Evolutionary conservation across 2,797 vertebrate species (phyloP).

Genomic region (Pangasius djambal): DNA sequence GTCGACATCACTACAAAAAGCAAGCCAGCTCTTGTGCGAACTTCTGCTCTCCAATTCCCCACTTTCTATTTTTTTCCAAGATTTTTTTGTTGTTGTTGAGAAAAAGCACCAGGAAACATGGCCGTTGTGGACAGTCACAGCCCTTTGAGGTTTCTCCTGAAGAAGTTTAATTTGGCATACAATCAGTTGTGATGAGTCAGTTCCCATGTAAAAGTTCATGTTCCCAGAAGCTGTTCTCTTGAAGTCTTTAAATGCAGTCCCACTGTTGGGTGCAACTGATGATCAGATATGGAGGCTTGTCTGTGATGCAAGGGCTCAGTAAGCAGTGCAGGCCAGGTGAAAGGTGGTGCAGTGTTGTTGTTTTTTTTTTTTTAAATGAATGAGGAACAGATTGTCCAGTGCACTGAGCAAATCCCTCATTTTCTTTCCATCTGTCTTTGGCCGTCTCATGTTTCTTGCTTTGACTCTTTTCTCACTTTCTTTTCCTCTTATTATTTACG

Average conservation of each 20-base stretch:
- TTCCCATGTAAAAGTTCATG: conserved; percentile 36
- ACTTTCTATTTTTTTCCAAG: conserved; percentile 53
- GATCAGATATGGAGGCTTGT: conserved; percentile 35
- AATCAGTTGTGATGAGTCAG: conserved; percentile 62
- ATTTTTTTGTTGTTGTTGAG: conserved; percentile 58
- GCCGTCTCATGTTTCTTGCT: conserved; percentile 22
- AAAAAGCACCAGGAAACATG: conserved; percentile 64
- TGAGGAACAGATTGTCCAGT: conserved; percentile 59
- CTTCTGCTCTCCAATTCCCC: conserved; percentile 50
- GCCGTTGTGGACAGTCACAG: conserved; percentile 57
- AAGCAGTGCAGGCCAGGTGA: conserved; percentile 59
- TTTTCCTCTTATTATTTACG: conserved; percentile 2
- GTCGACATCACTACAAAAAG: conserved; percentile 25
- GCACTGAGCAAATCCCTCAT: conserved; percentile 52
- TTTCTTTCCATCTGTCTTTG: conserved; percentile 23
- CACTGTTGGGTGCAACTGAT: conserved; percentile 17
- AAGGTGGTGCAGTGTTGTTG: conserved; percentile 55
- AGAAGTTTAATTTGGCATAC: conserved; percentile 69
- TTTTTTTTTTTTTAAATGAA: conserved; percentile 37
- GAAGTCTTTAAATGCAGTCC: conserved; percentile 30
- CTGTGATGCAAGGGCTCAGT: conserved; percentile 50
- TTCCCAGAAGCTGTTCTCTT: conserved; percentile 35
- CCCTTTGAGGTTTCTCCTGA: conserved; percentile 73
- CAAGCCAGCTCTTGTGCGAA: conserved; percentile 42
- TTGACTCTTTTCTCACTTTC: neutral